These are phyloP conservation scores for Pseudotriccus pelzelni DNA, from an alignment of 2,797 vertebrate species.

Conservation along the genomic window DNA sequence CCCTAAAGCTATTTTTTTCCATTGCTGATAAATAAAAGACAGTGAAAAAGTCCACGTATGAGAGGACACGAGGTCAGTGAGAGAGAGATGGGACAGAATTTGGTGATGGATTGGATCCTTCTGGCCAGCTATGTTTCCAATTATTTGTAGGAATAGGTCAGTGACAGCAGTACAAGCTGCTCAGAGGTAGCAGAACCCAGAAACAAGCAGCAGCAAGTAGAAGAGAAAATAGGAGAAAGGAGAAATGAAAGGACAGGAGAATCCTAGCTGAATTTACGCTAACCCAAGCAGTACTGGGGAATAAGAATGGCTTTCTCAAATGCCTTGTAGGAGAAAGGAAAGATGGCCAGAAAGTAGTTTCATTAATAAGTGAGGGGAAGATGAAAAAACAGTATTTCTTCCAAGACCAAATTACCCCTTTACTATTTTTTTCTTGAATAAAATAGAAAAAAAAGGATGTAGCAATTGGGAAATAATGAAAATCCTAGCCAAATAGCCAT, in stretches of 20 bases:
- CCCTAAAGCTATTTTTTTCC: neutral
- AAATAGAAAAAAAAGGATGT: neutral
- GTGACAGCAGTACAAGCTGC: neutral
- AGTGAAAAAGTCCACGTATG: neutral
- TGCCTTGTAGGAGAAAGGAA: neutral
- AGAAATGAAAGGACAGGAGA: neutral
- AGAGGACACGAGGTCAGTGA: neutral
- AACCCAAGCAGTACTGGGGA: neutral
- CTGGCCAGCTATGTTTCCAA: neutral
- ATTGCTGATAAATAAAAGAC: neutral
- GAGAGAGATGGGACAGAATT: neutral
- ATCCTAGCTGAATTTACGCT: constrained; percentile 1
- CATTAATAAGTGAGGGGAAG: neutral
- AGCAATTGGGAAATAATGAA: neutral
- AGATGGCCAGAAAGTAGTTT: neutral
- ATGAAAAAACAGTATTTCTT: neutral
- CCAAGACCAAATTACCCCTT: neutral
- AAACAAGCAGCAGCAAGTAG: neutral
- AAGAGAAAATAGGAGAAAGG: neutral
- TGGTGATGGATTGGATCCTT: neutral
- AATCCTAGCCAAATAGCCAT: neutral
- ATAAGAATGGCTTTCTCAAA: neutral
- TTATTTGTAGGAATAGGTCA: constrained; percentile 26
- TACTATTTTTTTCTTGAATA: neutral
- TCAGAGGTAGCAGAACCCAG: neutral